Conservation (phyloP, 2,797 vertebrate genomes). For the Pipistrellus pipistrellus region DNA sequence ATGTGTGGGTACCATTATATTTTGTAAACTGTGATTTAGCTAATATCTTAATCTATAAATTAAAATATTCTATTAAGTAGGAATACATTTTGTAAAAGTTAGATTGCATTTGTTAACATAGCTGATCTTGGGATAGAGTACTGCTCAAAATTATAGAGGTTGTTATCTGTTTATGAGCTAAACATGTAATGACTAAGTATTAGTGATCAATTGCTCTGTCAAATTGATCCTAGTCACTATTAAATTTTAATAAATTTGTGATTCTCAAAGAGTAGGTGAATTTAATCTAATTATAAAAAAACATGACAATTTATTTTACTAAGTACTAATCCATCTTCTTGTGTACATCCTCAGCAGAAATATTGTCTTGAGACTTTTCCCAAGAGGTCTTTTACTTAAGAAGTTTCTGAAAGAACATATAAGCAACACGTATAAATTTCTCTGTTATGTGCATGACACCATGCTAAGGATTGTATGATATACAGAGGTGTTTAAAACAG, state of each 20-base stretch:
- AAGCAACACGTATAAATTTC: background rate
- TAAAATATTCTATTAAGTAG: slow-evolving; percentile 23
- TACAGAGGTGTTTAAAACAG: background rate
- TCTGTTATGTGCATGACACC: background rate
- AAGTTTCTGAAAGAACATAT: slow-evolving; percentile 51
- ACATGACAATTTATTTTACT: background rate
- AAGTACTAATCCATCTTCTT: background rate
- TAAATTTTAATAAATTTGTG: background rate
- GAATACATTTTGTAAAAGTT: slow-evolving; percentile 45
- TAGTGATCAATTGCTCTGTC: background rate
- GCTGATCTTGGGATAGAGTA: background rate
- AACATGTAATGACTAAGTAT: background rate
- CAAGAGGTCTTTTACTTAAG: background rate
- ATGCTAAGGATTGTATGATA: background rate
- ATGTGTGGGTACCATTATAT: background rate
- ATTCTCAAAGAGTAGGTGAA: background rate
- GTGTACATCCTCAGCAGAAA: slow-evolving; percentile 19
- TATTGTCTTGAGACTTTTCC: slow-evolving; percentile 9
- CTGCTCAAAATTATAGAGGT: slow-evolving; percentile 1
- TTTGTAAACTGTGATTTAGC: slow-evolving; percentile 56
- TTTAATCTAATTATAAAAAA: slow-evolving; percentile 38
- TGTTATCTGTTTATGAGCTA: slow-evolving; percentile 29
- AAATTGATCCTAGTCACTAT: background rate
- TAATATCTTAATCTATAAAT: slow-evolving; percentile 19
- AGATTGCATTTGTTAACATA: background rate